Evolutionary conservation across 37 sponge, comb jelly and placozoan species (phyloP).

Genomic region (Halisarca cf. caerulea): DNA sequence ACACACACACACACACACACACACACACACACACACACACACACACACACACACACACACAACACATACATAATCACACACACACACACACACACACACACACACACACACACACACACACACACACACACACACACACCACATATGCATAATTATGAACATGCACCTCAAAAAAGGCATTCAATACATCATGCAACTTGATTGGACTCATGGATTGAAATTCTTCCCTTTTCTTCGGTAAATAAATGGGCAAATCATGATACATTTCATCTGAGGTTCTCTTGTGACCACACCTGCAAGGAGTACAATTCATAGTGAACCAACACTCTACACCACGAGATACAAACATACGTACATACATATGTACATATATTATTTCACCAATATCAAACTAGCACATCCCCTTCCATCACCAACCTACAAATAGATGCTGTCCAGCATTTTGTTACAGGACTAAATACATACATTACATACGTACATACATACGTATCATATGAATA

Average conservation of each 20-base stretch:
- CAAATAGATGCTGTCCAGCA: neutral
- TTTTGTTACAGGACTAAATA: too few species aligned
- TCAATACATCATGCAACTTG: slow-evolving; percentile 13
- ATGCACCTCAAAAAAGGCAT: slow-evolving; percentile 24
- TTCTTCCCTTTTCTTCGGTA: neutral
- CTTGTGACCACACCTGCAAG: slow-evolving; percentile 10
- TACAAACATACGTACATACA: too few species aligned
- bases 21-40: slow-evolving; percentile 4
- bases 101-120: too few species aligned
- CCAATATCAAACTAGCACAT: too few species aligned
- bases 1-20: slow-evolving; percentile 5
- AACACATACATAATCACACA: too few species aligned
- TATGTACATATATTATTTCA: too few species aligned
- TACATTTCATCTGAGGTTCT: slow-evolving; percentile 7
- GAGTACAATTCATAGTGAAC: too few species aligned
- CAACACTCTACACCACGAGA: too few species aligned
- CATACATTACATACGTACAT: too few species aligned
- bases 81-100: slow-evolving; percentile 6
- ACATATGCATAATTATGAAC: neutral
- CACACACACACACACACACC: slow-evolving; percentile 11
- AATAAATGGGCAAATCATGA: slow-evolving; percentile 1
- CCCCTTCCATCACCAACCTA: neutral
- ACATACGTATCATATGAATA: too few species aligned
- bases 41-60: too few species aligned
- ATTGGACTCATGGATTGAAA: neutral